Evolutionary conservation across 2,797 vertebrate genomes (phyloP).

Genomic region (Clamator glandarius): DNA sequence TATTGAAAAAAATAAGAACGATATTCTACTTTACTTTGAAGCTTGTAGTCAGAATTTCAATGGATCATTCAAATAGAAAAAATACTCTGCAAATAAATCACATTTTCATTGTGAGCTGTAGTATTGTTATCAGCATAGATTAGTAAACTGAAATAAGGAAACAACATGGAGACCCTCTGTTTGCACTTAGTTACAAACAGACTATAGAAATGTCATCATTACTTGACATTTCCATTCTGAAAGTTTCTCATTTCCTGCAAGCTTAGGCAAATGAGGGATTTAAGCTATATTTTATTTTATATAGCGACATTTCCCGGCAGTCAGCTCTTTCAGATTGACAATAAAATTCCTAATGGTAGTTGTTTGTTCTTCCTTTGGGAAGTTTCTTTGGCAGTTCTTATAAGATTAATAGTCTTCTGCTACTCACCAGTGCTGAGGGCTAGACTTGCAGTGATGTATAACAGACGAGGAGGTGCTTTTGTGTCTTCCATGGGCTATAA

Average conservation of each 20-base stretch:
- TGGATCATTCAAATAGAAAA: neutral
- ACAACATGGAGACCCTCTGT: neutral
- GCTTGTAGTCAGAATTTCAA: neutral
- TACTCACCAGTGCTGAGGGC: neutral
- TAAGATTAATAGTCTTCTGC: slow-evolving; percentile 24
- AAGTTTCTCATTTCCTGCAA: slow-evolving; percentile 68
- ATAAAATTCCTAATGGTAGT: slow-evolving; percentile 68
- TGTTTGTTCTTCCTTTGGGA: slow-evolving; percentile 53
- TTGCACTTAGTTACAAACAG: slow-evolving; percentile 13
- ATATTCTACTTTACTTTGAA: neutral
- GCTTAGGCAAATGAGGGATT: slow-evolving; percentile 67
- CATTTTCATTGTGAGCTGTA: neutral
- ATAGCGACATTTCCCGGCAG: slow-evolving; percentile 52
- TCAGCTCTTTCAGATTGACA: slow-evolving; percentile 70
- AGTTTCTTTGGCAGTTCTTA: slow-evolving; percentile 53
- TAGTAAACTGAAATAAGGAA: slow-evolving; percentile 32
- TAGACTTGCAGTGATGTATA: neutral
- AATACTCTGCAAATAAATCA: neutral
- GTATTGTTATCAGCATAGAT: neutral
- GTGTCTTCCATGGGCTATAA: neutral
- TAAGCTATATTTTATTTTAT: slow-evolving; percentile 69
- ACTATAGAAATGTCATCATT: slow-evolving; percentile 21
- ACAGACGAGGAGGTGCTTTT: neutral
- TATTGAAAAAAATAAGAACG: neutral
- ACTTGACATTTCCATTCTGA: slow-evolving; percentile 37